These are phyloP conservation scores for Thecocarcelia acutangulata DNA, from an alignment of 2,888 invertebrate genomes.

Conservation along the genomic window DNA sequence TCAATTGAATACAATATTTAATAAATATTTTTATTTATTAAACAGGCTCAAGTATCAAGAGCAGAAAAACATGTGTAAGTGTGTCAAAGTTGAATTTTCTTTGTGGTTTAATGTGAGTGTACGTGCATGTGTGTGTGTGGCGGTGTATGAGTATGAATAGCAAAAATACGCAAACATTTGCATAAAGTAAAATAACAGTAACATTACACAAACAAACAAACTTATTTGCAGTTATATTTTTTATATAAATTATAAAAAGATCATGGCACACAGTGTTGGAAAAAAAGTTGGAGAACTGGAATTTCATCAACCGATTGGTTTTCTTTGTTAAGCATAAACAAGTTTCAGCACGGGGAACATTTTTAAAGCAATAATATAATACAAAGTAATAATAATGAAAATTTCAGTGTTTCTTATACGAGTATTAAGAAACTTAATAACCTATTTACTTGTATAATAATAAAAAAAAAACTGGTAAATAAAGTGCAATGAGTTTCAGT, in stretches of 20 bases:
- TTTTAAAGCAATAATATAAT: too few species aligned
- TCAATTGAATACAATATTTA: constrained; percentile 43
- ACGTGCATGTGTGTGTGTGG: neutral
- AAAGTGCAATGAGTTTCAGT: too few species aligned
- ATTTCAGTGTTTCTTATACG: too few species aligned
- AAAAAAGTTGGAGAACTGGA: neutral
- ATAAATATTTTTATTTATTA: constrained; percentile 38
- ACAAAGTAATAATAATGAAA: too few species aligned
- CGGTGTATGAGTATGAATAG: neutral
- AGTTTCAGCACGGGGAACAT: too few species aligned
- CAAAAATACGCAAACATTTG: constrained; percentile 16
- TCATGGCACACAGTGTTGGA: neutral
- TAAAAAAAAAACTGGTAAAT: too few species aligned
- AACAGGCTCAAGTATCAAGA: neutral
- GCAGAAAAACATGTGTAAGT: neutral
- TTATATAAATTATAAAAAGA: neutral
- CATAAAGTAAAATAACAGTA: constrained; percentile 22
- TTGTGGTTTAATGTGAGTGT: neutral
- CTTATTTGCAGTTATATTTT: constrained; percentile 21
- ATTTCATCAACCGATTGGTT: too few species aligned
- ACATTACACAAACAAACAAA: neutral
- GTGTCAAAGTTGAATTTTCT: constrained; percentile 14
- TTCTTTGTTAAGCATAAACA: too few species aligned
- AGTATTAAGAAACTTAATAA: too few species aligned
- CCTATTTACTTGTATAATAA: too few species aligned